These are phyloP conservation scores for Spatula clypeata DNA, from an alignment of 2,797 vertebrate species.

Conservation along the genomic window DNA sequence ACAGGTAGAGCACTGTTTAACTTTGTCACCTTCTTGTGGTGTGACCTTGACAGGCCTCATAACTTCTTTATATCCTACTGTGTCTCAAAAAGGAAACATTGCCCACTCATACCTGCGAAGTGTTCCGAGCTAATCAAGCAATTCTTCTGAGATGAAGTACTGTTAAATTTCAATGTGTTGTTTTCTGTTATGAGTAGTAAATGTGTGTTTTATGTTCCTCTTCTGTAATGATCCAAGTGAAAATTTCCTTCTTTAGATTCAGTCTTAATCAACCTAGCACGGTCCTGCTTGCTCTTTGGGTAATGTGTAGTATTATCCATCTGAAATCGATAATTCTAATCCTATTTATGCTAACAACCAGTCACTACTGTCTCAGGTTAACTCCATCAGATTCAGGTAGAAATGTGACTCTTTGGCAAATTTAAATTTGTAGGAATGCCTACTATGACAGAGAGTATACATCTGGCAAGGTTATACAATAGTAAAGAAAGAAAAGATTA, in stretches of 20 bases:
- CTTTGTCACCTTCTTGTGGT: constrained; percentile 17
- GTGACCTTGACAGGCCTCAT: constrained; percentile 40
- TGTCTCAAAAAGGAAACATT: neutral
- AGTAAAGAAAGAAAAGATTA: neutral
- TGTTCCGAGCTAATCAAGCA: neutral
- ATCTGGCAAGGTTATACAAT: neutral
- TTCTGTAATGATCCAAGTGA: neutral
- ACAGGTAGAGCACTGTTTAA: neutral
- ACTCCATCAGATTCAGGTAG: neutral
- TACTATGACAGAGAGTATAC: neutral
- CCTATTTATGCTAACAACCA: neutral
- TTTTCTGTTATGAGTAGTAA: neutral
- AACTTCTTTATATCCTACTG: neutral
- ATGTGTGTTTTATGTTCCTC: rapidly evolving
- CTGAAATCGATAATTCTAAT: neutral
- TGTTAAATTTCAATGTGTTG: neutral
- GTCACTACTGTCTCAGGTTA: neutral
- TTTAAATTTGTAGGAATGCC: neutral
- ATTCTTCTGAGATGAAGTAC: neutral
- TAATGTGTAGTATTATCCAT: neutral
- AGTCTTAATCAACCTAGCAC: neutral
- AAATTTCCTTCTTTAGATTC: neutral
- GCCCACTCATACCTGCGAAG: neutral
- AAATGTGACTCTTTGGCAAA: neutral
- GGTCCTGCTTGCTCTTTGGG: neutral